Evolutionary conservation across 2,113 vertebrate species (phyloP).

Genomic region (Gymnorhina tibicen): DNA sequence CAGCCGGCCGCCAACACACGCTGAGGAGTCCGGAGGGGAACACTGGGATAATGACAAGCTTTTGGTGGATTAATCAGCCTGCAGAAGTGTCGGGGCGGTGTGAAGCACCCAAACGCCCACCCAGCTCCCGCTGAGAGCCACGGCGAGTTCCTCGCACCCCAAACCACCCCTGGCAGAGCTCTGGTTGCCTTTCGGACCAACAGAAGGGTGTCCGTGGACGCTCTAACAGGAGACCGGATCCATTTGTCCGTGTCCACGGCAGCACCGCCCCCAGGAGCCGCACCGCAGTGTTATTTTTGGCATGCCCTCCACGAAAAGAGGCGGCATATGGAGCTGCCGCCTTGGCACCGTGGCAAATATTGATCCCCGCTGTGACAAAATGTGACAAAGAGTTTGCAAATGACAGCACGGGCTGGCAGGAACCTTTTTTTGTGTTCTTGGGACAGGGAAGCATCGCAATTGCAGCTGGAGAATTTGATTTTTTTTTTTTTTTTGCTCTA

Average conservation of each 20-base stretch:
- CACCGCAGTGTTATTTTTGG: not conserved
- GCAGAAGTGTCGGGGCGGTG: not conserved
- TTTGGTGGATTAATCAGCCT: conserved; percentile 39
- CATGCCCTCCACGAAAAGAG: not conserved
- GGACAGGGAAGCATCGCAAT: not conserved
- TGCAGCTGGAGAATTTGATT: not conserved
- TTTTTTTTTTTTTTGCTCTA: not conserved
- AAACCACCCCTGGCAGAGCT: not conserved
- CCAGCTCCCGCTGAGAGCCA: not conserved
- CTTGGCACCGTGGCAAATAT: not conserved
- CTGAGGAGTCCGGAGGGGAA: conserved; percentile 32
- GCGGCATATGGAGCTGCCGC: not conserved
- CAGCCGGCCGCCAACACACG: conserved; percentile 17
- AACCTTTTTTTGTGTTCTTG: not conserved
- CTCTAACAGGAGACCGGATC: accelerated
- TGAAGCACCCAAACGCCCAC: not conserved
- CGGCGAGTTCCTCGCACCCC: not conserved
- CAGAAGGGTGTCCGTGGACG: accelerated
- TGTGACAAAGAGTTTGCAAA: not conserved
- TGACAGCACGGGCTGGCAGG: not conserved
- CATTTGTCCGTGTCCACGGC: accelerated
- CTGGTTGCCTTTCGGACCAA: not conserved
- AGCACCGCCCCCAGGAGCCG: not conserved
- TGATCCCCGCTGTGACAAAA: conserved; percentile 29
- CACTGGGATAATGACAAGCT: not conserved